A percentile compares a stretch with the other conserved stretches of the same genome.
Conservation (phyloP, 2,797 vertebrate species). For the Danio choprae region DNA sequence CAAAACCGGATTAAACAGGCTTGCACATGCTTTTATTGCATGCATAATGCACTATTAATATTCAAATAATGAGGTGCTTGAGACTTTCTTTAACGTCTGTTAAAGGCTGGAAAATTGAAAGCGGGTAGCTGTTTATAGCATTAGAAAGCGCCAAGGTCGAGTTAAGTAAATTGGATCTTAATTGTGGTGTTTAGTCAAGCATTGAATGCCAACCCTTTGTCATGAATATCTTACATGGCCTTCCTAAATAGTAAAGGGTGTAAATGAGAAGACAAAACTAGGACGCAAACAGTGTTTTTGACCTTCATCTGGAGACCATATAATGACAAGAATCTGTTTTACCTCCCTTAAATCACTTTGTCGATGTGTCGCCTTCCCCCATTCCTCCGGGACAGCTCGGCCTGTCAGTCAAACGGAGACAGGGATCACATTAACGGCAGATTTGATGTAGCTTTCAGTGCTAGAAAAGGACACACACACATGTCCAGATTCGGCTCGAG, state of each 20-base stretch:
- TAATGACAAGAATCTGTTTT: slow-evolving; percentile 47
- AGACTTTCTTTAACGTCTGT: slow-evolving; percentile 54
- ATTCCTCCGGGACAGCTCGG: slow-evolving; percentile 38
- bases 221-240: slow-evolving; percentile 55
- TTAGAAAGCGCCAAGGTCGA: slow-evolving; percentile 58
- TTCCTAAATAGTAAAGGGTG: slow-evolving; percentile 7
- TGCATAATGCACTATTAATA: slow-evolving; percentile 58
- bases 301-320: slow-evolving; percentile 52
- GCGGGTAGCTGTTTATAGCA: slow-evolving; percentile 50
- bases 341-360: slow-evolving; percentile 42
- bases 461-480: background rate
- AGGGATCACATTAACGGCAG: slow-evolving; percentile 48
- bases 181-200: slow-evolving; percentile 58
- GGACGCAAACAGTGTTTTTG: slow-evolving; percentile 37
- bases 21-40: slow-evolving; percentile 40
- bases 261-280: slow-evolving; percentile 33
- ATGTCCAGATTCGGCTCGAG: slow-evolving; percentile 9
- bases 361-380: slow-evolving; percentile 35
- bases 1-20: slow-evolving; percentile 44
- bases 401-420: slow-evolving; percentile 52
- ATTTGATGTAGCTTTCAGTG: slow-evolving; percentile 36
- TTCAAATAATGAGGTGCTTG: slow-evolving; percentile 54
- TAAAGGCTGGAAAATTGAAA: slow-evolving; percentile 50
- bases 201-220: slow-evolving; percentile 46
- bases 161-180: slow-evolving; percentile 59